Percentiles rank a stretch among this genome's conserved stretches.
phyloP scores from a whole-genome alignment of 2,888 invertebrate genomes.

The Deilephila elpenor region DNA sequence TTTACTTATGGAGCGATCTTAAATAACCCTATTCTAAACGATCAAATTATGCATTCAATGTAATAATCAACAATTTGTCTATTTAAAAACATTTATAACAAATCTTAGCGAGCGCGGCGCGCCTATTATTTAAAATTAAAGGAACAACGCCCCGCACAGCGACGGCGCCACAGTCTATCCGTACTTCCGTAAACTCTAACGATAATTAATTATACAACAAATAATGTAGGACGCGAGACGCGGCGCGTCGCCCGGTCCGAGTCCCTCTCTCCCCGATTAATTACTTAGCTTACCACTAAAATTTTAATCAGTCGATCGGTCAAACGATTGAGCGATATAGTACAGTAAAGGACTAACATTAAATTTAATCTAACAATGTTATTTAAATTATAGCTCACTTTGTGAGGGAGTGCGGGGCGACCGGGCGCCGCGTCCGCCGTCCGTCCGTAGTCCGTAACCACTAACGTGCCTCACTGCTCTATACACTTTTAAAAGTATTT shows the following conservation, averaged over 20 bases:
- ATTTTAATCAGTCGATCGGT: slow-evolving; percentile 85
- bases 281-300: slow-evolving; percentile 84
- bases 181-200: slow-evolving; percentile 72
- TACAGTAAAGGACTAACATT: slow-evolving; percentile 85
- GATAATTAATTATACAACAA: slow-evolving; percentile 64
- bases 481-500: slow-evolving; percentile 82
- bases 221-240: slow-evolving; percentile 46
- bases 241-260: slow-evolving; percentile 46
- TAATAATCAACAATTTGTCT: slow-evolving; percentile 77
- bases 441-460: slow-evolving; percentile 54
- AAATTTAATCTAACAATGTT: slow-evolving; percentile 85
- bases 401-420: slow-evolving; percentile 66
- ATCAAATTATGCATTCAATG: slow-evolving; percentile 82
- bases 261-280: slow-evolving; percentile 57
- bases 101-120: slow-evolving; percentile 62
- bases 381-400: slow-evolving; percentile 84
- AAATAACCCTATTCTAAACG: slow-evolving; percentile 84
- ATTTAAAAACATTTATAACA: slow-evolving; percentile 78
- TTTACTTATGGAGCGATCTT: slow-evolving; percentile 84
- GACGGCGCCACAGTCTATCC: slow-evolving; percentile 39
- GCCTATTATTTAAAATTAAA: slow-evolving; percentile 67
- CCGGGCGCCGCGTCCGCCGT: slow-evolving; percentile 52
- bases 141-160: slow-evolving; percentile 49
- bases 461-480: slow-evolving; percentile 68
- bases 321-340: slow-evolving; percentile 85